Conservation (phyloP, 2,888 invertebrate genomes). For the Dicyrtoma fusca region DNA sequence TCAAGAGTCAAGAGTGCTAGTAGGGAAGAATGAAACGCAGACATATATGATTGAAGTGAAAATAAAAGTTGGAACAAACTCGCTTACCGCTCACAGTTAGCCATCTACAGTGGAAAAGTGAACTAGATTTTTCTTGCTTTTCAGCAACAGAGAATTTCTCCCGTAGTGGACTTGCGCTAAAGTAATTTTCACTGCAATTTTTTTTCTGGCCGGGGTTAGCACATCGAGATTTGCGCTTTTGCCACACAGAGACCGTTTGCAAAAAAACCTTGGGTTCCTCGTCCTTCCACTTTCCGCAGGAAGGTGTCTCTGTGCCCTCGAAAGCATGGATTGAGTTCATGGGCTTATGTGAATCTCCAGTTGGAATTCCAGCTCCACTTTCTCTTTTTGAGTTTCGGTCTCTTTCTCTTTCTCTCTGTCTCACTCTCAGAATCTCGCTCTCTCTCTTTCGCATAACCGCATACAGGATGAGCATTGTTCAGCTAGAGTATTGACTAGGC, state of each 20-base stretch:
- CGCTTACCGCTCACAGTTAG: not conserved
- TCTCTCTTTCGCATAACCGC: no score
- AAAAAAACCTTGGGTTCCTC: not conserved
- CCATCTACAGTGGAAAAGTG: slow-evolving; percentile 12
- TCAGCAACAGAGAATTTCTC: not conserved
- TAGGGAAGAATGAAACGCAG: no score
- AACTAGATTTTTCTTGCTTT: slow-evolving; percentile 3
- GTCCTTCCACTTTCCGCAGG: not conserved
- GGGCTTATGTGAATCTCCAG: no score
- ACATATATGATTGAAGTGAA: no score
- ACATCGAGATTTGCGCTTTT: slow-evolving; percentile 2
- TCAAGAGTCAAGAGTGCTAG: no score
- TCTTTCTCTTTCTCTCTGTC: no score
- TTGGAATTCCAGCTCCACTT: no score
- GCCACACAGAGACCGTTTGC: slow-evolving; percentile 2
- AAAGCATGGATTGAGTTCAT: not conserved
- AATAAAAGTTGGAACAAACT: no score
- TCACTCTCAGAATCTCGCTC: no score
- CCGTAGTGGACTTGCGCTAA: slow-evolving; percentile 12
- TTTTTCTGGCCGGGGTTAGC: not conserved
- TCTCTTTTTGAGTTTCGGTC: no score
- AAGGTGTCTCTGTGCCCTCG: not conserved
- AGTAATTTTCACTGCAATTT: not conserved
- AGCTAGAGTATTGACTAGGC: no score
- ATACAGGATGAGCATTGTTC: no score